Evolutionary conservation across 2,888 invertebrate species (phyloP), one percentile per base, ranked within the genome.

Genomic region (Philereme transversata): DNA sequence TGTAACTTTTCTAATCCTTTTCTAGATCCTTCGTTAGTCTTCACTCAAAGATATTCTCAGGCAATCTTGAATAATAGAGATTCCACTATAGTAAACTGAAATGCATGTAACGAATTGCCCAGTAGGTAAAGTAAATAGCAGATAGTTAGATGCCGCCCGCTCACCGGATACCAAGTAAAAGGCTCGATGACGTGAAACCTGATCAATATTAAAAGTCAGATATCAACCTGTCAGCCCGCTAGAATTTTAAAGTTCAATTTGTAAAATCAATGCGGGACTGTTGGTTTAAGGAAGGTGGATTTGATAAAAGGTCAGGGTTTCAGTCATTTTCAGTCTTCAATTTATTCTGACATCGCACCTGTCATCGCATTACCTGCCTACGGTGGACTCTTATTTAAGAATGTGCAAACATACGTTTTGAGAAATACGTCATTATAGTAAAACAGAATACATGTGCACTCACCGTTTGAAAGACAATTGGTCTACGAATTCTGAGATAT

Each of bases 201-300:
- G 75, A 75, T 72, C 65, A 65, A 68, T 69, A 68, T 70, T 70
- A 59, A 62, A 63, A 71, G 67, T 54, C 66, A 71, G 65, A 51
- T 73, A 73, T 74, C 78, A 77, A 70, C 65, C 63, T 74, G 78
- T 77, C 76, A 78, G 77, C 74, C 72, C 74, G 57, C 49, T 69
- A 61, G 56, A 68, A 79, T 75, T 82, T 79, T 79, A 82, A 82
- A 84, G 77, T 80, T 79, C 75, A 79, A 74, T 76, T 76, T 79
- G 73, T 74, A 75, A 71, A 81, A 79, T 79, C 76, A 78, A 78
- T 80, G 73, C 60, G 62, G 55, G 60, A 48, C 64, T 59, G 49
- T 56, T 61, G 60, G 49, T 61, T 43, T 56, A 55, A 11, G 44
- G 44, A 52, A 55, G 55, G 38, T 34, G 41, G 11, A 45, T 45